Percentiles rank a stretch among this genome's conserved stretches.
These are phyloP conservation scores for Leistus spinibarbis DNA, from an alignment of 2,888 invertebrate species.

Conservation along the genomic window DNA sequence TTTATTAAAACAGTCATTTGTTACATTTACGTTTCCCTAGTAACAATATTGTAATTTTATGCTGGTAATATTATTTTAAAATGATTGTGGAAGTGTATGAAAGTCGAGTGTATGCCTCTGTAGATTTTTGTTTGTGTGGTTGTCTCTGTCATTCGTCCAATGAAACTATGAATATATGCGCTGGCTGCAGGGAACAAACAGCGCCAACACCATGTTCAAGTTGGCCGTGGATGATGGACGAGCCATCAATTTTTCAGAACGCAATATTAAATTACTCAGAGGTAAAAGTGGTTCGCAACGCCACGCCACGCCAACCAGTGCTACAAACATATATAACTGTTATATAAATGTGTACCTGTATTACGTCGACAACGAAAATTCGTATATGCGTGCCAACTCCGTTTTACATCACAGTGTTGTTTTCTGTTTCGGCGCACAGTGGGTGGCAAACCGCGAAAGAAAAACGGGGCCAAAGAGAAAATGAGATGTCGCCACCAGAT, in stretches of 20 bases:
- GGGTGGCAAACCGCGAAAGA: neutral
- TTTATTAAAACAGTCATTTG: too few species aligned
- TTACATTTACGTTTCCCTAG: too few species aligned
- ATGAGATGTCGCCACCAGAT: neutral
- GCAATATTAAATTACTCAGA: conserved; percentile 30
- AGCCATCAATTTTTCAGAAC: conserved; percentile 34
- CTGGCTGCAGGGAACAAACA: conserved; percentile 8
- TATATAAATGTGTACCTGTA: neutral
- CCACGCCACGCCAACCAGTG: neutral
- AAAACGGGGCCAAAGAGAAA: neutral
- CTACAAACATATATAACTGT: neutral
- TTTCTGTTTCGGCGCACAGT: neutral
- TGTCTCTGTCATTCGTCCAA: too few species aligned
- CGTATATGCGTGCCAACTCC: neutral
- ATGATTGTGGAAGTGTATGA: too few species aligned
- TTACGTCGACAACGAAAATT: neutral
- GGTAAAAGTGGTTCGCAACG: neutral
- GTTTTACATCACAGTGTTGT: neutral
- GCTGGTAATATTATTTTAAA: too few species aligned
- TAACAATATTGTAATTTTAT: too few species aligned
- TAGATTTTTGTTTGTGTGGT: too few species aligned
- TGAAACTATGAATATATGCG: too few species aligned
- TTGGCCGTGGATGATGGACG: conserved; percentile 37
- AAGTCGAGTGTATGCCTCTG: too few species aligned
- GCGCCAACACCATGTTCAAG: neutral